phyloP scores from a whole-genome alignment of 2,888 invertebrate species.

The Cosmorhoe ocellata region DNA sequence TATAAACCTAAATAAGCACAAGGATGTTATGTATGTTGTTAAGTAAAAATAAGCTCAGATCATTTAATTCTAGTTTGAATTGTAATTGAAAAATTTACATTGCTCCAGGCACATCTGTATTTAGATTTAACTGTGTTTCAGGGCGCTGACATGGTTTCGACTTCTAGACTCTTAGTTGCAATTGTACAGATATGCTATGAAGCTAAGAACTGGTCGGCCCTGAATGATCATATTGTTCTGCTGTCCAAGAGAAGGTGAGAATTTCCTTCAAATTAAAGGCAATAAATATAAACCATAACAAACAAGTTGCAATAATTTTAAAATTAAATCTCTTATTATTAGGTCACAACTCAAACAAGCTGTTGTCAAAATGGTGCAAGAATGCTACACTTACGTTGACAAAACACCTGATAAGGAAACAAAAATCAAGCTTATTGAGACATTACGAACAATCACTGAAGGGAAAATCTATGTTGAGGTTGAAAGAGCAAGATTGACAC shows the following conservation, averaged over 20 bases:
- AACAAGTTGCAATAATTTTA: no score
- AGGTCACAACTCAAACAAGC: slow-evolving; percentile 97
- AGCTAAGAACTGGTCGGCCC: slow-evolving; percentile 94
- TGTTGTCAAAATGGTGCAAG: slow-evolving; percentile 98
- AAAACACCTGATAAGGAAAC: slow-evolving; percentile 95
- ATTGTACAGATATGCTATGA: slow-evolving; percentile 96
- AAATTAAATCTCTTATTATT: slow-evolving; percentile 12
- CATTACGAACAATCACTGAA: slow-evolving; percentile 96
- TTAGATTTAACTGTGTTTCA: slow-evolving; percentile 50
- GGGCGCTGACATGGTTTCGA: slow-evolving; percentile 97
- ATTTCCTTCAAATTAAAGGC: background rate
- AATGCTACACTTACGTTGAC: slow-evolving; percentile 96
- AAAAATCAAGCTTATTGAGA: slow-evolving; percentile 97
- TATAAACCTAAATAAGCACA: no score
- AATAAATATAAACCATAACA: no score
- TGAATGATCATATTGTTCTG: slow-evolving; percentile 96
- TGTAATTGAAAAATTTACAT: no score
- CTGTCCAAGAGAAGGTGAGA: slow-evolving; percentile 92
- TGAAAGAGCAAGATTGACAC: slow-evolving; percentile 97
- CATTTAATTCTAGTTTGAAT: no score
- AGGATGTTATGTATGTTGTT: no score
- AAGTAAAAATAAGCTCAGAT: no score
- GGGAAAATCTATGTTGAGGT: slow-evolving; percentile 99
- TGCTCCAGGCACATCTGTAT: background rate
- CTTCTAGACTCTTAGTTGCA: slow-evolving; percentile 94